Conservation (phyloP, 2,797 vertebrate genomes). For the Morus bassanus region DNA sequence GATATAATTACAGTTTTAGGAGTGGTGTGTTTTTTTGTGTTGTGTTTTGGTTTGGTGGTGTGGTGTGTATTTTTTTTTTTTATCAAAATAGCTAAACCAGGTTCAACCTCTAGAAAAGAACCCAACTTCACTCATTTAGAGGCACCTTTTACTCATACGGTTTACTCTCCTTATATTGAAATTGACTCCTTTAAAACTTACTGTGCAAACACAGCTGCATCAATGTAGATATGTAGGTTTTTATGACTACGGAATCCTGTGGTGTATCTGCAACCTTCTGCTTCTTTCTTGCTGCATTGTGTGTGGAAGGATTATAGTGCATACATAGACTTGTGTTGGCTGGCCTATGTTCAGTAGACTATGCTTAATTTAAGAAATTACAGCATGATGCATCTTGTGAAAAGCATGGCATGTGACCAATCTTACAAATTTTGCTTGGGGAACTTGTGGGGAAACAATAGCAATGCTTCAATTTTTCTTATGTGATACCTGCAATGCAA, state of each 20-base stretch:
- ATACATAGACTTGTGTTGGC: not conserved
- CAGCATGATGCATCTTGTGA: not conserved
- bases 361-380: conserved; percentile 25
- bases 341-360: not conserved
- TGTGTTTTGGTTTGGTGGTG: no score
- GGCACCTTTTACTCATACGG: not conserved
- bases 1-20: not conserved
- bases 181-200: not conserved
- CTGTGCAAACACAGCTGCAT: not conserved
- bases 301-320: not conserved
- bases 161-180: not conserved
- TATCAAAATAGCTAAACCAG: not conserved
- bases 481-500: not conserved
- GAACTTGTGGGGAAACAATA: not conserved
- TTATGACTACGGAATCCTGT: not conserved
- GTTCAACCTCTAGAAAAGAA: not conserved
- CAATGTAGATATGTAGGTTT: not conserved
- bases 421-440: not conserved
- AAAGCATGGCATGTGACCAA: not conserved
- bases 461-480: not conserved
- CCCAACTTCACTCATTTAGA: not conserved
- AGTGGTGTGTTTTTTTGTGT: no score
- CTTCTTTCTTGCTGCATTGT: not conserved
- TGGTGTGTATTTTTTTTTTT: not conserved
- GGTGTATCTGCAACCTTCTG: not conserved